Percentiles rank a stretch among this genome's conserved stretches.
Conservation (phyloP, 2,113 vertebrate species). For the Tetraodon nigroviridis region DNA sequence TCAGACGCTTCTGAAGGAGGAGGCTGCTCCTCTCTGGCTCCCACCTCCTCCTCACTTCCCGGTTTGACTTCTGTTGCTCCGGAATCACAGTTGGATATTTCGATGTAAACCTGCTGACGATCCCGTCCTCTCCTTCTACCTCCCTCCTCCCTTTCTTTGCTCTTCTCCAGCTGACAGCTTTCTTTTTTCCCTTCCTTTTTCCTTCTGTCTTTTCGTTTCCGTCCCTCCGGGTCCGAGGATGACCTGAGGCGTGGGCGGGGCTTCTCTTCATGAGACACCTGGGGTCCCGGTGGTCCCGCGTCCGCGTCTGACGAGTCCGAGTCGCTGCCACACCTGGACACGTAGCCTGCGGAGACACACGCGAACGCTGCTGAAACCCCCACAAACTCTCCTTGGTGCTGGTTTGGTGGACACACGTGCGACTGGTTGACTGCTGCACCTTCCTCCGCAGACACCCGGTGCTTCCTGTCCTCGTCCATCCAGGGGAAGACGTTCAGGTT, state of each 20-base stretch:
- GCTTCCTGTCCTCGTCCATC: slow-evolving; percentile 72
- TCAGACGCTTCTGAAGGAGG: slow-evolving; percentile 82
- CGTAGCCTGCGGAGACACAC: slow-evolving; percentile 78
- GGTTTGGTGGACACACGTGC: neutral
- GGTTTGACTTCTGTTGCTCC: neutral
- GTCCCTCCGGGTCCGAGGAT: slow-evolving; percentile 51
- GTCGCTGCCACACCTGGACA: slow-evolving; percentile 88
- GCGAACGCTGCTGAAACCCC: neutral
- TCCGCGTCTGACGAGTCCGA: slow-evolving; percentile 85
- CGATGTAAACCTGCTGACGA: neutral
- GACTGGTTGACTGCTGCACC: slow-evolving; percentile 67
- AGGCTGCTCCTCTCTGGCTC: slow-evolving; percentile 42
- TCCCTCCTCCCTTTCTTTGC: slow-evolving; percentile 18
- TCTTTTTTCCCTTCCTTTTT: slow-evolving; percentile 29
- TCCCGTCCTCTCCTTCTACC: neutral
- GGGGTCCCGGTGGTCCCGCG: slow-evolving; percentile 66
- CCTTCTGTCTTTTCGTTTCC: slow-evolving; percentile 42
- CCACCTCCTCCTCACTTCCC: slow-evolving; percentile 8
- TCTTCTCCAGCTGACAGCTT: slow-evolving; percentile 1
- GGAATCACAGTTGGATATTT: neutral
- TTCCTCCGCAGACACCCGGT: slow-evolving; percentile 89
- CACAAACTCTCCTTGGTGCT: neutral
- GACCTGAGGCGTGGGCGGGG: slow-evolving; percentile 41
- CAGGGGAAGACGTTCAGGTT: slow-evolving; percentile 81
- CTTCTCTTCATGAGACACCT: slow-evolving; percentile 32